A percentile compares a stretch with the other conserved stretches of the same genome.
These are phyloP conservation scores for Aphaenogaster floridana DNA, from an alignment of 1,140 invertebrate species.

Conservation along the genomic window DNA sequence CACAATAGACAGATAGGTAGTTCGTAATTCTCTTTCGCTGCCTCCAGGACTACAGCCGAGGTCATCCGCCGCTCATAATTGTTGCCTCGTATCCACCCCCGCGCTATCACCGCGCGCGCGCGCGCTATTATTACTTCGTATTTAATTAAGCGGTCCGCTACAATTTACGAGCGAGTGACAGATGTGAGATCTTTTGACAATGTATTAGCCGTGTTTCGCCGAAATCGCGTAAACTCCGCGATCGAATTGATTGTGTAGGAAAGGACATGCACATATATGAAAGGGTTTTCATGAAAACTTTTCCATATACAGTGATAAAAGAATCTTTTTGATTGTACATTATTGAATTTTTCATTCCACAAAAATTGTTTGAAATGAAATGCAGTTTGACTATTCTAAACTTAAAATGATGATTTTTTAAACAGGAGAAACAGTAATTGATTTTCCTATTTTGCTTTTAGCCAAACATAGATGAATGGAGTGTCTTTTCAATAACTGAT, in stretches of 20 bases:
- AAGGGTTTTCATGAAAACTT: neutral
- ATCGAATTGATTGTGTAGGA: neutral
- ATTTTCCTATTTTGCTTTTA: neutral
- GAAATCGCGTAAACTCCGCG: neutral
- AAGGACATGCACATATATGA: neutral
- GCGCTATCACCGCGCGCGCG: constrained; percentile 62
- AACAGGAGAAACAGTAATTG: neutral
- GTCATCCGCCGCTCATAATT: constrained; percentile 77
- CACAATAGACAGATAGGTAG: constrained; percentile 36
- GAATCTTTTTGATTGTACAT: neutral
- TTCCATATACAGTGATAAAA: neutral
- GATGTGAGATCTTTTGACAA: constrained; percentile 51
- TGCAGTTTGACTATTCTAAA: neutral
- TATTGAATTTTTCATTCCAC: constrained; percentile 3
- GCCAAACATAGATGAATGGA: neutral
- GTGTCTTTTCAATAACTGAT: neutral
- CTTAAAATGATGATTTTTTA: neutral
- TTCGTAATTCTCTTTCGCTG: constrained; percentile 58
- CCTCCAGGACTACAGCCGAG: constrained; percentile 45
- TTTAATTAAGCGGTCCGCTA: constrained; percentile 73
- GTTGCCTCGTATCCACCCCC: constrained; percentile 71
- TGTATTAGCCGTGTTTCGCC: neutral
- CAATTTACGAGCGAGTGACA: constrained; percentile 56
- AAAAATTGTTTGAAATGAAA: neutral
- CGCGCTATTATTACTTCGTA: constrained; percentile 67